Percentiles rank a stretch among this genome's conserved stretches.
phyloP scores from a whole-genome alignment of 2,113 vertebrate species.

The Syrrhaptes paradoxus region DNA sequence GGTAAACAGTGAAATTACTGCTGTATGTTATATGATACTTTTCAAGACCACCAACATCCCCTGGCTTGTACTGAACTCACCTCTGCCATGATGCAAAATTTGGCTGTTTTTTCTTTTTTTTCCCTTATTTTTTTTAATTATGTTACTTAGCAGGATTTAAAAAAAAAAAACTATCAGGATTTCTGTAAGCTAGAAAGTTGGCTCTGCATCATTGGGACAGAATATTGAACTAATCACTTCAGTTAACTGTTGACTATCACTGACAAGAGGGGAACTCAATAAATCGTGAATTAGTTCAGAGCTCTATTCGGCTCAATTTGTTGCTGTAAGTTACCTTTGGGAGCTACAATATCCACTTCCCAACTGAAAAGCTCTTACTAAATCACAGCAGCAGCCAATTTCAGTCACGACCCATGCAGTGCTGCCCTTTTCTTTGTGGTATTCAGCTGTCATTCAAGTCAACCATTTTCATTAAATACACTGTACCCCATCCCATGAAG shows the following conservation, averaged over 20 bases:
- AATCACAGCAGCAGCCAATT: slow-evolving; percentile 75
- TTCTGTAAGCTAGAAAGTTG: not conserved
- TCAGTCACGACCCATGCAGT: slow-evolving; percentile 81
- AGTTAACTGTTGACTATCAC: slow-evolving; percentile 53
- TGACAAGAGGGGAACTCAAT: slow-evolving; percentile 58
- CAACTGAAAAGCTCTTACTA: slow-evolving; percentile 77
- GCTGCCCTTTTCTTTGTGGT: slow-evolving; percentile 78
- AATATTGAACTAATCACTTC: slow-evolving; percentile 72
- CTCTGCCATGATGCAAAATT: not conserved
- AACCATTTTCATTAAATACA: slow-evolving; percentile 83
- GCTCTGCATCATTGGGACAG: slow-evolving; percentile 44
- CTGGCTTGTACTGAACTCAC: not conserved
- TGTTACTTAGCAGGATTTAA: not conserved
- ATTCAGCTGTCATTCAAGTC: slow-evolving; percentile 87
- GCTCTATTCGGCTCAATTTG: slow-evolving; percentile 84
- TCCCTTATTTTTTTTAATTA: not conserved
- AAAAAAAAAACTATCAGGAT: not conserved
- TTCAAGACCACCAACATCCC: not conserved
- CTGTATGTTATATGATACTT: not conserved
- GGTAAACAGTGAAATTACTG: not conserved
- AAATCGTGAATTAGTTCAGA: slow-evolving; percentile 62
- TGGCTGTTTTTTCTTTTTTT: not conserved
- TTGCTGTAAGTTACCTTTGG: slow-evolving; percentile 85
- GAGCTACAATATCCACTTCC: slow-evolving; percentile 81
- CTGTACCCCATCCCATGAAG: slow-evolving; percentile 40